Conservation (phyloP, 2,888 invertebrate genomes). For the Ectobius pallidus region DNA sequence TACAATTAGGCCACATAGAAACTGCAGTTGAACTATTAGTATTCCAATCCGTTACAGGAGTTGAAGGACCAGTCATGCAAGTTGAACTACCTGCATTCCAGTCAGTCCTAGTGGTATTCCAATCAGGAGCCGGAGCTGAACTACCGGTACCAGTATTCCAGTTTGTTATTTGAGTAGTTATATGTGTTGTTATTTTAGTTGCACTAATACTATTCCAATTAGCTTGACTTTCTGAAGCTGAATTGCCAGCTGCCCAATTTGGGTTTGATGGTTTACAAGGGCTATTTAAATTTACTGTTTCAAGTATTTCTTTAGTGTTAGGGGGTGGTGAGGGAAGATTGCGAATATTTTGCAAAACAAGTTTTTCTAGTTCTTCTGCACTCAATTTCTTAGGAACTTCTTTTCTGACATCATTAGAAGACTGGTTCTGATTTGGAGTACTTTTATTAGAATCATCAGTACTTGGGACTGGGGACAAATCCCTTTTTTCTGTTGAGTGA, state of each 20-base stretch:
- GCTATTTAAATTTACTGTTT: conserved; percentile 11
- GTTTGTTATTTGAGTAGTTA: too few relatives aligned
- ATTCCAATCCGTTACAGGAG: too few relatives aligned
- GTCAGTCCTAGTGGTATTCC: too few relatives aligned
- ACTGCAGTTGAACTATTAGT: too few relatives aligned
- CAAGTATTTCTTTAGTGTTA: conserved; percentile 34
- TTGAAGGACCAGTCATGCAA: too few relatives aligned
- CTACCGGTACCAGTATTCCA: too few relatives aligned
- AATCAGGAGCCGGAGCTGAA: too few relatives aligned
- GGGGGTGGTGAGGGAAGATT: conserved; percentile 38
- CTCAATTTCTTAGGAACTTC: conserved; percentile 17
- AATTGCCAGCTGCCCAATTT: too few relatives aligned
- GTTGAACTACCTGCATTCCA: too few relatives aligned
- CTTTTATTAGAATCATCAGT: background rate
- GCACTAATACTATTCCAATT: too few relatives aligned
- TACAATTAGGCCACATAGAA: background rate
- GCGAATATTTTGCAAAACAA: conserved; percentile 28
- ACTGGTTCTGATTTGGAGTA: background rate
- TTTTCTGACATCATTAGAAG: background rate
- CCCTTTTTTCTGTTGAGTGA: background rate
- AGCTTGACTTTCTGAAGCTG: too few relatives aligned
- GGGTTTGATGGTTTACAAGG: background rate
- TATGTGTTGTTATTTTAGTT: too few relatives aligned
- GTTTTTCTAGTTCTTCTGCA: conserved; percentile 36
- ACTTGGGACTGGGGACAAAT: background rate